Evolutionary conservation across 2,113 vertebrate species (phyloP).

Genomic region (Grallaria varia): DNA sequence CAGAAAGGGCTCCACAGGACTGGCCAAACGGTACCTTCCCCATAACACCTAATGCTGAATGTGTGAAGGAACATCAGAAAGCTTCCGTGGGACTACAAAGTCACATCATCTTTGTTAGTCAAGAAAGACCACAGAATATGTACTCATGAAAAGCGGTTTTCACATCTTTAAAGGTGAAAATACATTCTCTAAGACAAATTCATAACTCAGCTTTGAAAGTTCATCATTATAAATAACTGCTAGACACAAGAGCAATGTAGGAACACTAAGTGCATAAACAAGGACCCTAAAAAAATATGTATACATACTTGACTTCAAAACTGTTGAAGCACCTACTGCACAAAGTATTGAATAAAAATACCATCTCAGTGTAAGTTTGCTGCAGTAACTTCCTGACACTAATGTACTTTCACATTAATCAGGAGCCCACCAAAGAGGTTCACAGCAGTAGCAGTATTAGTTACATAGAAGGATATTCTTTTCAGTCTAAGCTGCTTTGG

Average conservation of each 20-base stretch:
- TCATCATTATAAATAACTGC: not conserved
- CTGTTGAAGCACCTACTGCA: not conserved
- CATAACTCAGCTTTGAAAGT: not conserved
- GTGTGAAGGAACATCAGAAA: not conserved
- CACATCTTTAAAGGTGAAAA: not conserved
- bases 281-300: not conserved
- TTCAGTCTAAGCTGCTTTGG: not conserved
- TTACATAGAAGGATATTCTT: not conserved
- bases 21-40: not conserved
- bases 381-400: not conserved
- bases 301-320: not conserved
- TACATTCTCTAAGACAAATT: not conserved
- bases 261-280: not conserved
- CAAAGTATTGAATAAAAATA: not conserved
- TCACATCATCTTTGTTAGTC: not conserved
- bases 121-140: not conserved
- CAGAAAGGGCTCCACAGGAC: not conserved
- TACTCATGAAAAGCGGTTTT: not conserved
- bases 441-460: not conserved
- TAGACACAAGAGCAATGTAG: not conserved
- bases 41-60: not conserved
- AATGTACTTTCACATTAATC: not conserved
- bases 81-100: rapidly evolving
- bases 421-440: not conserved
- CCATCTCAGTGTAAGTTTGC: not conserved